These are phyloP conservation scores for Trichoplusia ni DNA, from an alignment of 1,140 invertebrate species.

Conservation along the genomic window DNA sequence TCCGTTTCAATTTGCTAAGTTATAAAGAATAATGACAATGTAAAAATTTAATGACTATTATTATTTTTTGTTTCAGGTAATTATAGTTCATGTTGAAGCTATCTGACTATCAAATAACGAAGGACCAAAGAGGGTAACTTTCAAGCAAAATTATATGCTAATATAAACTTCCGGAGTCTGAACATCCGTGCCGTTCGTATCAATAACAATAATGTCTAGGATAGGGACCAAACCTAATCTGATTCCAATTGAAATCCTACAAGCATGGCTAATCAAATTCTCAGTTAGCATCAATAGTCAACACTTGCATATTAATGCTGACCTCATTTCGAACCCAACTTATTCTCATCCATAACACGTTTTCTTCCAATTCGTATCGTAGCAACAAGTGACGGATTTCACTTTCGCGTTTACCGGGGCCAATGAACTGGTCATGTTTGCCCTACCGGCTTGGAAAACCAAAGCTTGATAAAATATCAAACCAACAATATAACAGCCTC, in stretches of 20 bases:
- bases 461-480: conserved; percentile 24
- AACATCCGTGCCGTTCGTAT: not conserved
- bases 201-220: not conserved
- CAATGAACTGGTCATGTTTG: conserved; percentile 36
- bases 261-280: conserved; percentile 32
- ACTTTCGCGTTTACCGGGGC: conserved; percentile 50
- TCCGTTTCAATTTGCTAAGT: not conserved
- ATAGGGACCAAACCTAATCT: conserved; percentile 8
- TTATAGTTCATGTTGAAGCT: not conserved
- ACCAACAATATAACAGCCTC: not conserved
- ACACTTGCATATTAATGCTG: conserved; percentile 28
- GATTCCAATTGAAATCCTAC: conserved; percentile 20
- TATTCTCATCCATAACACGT: conserved; percentile 39
- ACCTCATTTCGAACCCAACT: conserved; percentile 28
- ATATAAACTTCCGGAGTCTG: not conserved
- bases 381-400: conserved; percentile 58
- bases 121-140: not conserved
- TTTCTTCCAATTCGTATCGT: conserved; percentile 44
- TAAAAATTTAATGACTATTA: not conserved
- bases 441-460: conserved; percentile 32
- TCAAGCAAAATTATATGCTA: too few relatives aligned
- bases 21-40: not conserved
- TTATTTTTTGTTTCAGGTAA: conserved; percentile 33
- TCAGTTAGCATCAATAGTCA: conserved; percentile 23
- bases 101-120: not conserved